Conservation (phyloP, 2,888 invertebrate genomes). For the Choreutis nemorana region DNA sequence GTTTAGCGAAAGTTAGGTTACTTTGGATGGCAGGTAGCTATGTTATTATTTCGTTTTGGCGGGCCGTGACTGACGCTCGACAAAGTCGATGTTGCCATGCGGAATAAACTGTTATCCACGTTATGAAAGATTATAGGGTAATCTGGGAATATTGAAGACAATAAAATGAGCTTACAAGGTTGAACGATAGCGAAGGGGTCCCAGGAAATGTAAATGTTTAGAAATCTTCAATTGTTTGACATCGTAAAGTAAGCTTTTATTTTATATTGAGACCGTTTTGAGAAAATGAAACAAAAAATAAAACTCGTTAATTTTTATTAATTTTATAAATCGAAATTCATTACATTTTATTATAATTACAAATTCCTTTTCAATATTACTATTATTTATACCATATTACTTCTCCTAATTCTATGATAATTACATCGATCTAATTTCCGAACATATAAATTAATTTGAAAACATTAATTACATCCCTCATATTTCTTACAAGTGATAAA, state of each 20-base stretch:
- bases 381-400: conserved; percentile 48
- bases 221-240: conserved; percentile 17
- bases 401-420: conserved; percentile 49
- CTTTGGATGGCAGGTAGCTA: conserved; percentile 17
- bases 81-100: conserved; percentile 62
- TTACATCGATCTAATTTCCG: conserved; percentile 50
- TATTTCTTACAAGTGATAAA: conserved; percentile 25
- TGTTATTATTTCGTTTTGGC: conserved; percentile 63
- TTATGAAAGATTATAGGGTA: conserved; percentile 62
- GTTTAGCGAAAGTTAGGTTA: conserved; percentile 13
- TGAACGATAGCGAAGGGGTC: conserved; percentile 22
- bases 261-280: background rate
- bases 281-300: conserved; percentile 27
- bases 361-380: conserved; percentile 55
- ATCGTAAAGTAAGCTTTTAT: background rate
- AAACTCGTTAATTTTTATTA: conserved; percentile 65
- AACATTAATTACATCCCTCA: conserved; percentile 38
- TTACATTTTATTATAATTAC: conserved; percentile 54
- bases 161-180: conserved; percentile 57
- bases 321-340: conserved; percentile 65
- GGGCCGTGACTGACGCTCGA: conserved; percentile 55
- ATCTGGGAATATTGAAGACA: conserved; percentile 67
- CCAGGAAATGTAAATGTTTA: conserved; percentile 31
- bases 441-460: conserved; percentile 52
- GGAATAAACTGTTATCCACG: conserved; percentile 62